Evolutionary conservation across 2,888 invertebrate species (phyloP), one percentile per base, ranked within the genome.

Genomic region (Rhimphoctona megacephalus): DNA sequence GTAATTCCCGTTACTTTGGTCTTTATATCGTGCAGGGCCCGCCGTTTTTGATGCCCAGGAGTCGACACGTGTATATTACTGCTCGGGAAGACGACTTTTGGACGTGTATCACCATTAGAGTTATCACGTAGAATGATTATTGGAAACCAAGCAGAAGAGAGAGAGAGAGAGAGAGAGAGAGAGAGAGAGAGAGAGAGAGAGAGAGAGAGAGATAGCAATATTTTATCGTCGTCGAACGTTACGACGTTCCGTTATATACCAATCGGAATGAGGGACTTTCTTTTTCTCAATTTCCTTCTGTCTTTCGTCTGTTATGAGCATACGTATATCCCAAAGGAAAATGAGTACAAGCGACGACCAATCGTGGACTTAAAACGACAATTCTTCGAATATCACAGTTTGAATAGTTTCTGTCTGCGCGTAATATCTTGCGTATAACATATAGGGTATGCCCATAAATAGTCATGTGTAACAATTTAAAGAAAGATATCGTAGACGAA

Each of bases 61-160:
- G 33, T 49, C 57, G 46, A 64, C 43, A 52, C 57, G n/a, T 46
- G 46, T 30, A 25, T 30, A 30, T 33, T 11, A 25, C 19, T n/a
- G 66, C 8, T 30, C 49, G 49, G 43, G 25, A 6, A 67, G 14
- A 73, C 39, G 49, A 39, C 36, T 69, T 76, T 79, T 66, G 30
- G 46, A 69, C 78, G 69, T 78, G 72, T 80, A 77, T 84, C 81
- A 81, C 81, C 83, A 81, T 86, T 84, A 84, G 69, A 69, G 73
- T 86, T 81, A 84, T 86, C 81, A 81, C 70, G n/a, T 52, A n/a
- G 61, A 30, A 78, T 86, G 81, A 81, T 84, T 83, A 84, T 81
- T 74, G 74, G 67, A 81, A 76, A 22, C 70, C 43, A 72, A 30
- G 64, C 30, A 33, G 46, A 46, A 49, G 73, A 61, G 19, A 14